Percentiles rank a stretch among this genome's conserved stretches.
Evolutionary conservation across 2,888 invertebrate genomes (phyloP).

Genomic region (Strigamia crassipes): DNA sequence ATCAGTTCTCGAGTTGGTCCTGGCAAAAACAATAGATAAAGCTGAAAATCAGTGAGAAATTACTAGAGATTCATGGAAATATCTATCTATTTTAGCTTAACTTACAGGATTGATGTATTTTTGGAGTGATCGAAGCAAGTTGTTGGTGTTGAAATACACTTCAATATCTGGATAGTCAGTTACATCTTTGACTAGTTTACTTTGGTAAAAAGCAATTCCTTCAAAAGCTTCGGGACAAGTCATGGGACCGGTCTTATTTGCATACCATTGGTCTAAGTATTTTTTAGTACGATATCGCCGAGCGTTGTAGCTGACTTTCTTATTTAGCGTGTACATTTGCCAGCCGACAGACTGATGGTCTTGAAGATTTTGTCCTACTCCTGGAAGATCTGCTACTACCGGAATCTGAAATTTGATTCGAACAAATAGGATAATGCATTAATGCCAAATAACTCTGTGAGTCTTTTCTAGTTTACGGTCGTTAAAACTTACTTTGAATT

Average conservation of each 20-base stretch:
- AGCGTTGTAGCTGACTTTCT: not conserved
- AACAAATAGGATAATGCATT: too few relatives aligned
- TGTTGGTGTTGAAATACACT: not conserved
- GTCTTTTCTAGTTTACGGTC: not conserved
- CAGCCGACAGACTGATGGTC: not conserved
- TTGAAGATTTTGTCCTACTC: constrained; percentile 28
- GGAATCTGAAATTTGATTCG: constrained; percentile 5
- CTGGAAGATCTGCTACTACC: not conserved
- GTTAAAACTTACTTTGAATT: not conserved
- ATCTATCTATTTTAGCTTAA: not conserved
- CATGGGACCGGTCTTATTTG: not conserved
- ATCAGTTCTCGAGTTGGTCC: not conserved
- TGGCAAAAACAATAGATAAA: too few relatives aligned
- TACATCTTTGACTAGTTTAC: not conserved
- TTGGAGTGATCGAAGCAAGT: not conserved
- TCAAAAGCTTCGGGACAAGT: not conserved
- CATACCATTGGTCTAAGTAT: not conserved
- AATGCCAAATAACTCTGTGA: too few relatives aligned
- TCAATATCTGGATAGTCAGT: not conserved
- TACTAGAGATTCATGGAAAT: not conserved
- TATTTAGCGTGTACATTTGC: not conserved
- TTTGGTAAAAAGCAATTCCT: not conserved
- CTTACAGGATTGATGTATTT: not conserved
- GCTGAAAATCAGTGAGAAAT: not conserved
- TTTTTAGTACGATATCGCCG: not conserved